These are phyloP conservation scores for Anoplolepis gracilipes DNA, from an alignment of 1,140 invertebrate species.

Conservation along the genomic window DNA sequence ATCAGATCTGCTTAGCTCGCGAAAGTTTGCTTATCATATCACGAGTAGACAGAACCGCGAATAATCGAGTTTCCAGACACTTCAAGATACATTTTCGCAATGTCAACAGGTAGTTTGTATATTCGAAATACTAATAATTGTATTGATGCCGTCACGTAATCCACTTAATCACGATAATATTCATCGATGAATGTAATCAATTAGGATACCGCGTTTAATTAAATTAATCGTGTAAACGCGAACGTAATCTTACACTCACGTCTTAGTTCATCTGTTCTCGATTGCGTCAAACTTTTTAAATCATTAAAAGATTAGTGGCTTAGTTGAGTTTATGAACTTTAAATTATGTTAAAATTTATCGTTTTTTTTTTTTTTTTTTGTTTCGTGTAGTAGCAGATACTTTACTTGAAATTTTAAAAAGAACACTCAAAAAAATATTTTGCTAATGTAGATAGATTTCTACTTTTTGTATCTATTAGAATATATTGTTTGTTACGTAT, in stretches of 20 bases:
- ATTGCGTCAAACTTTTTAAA: neutral
- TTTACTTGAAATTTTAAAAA: neutral
- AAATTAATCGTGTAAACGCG: neutral
- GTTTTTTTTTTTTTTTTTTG: neutral
- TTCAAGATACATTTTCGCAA: neutral
- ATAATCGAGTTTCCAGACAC: neutral
- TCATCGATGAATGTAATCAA: neutral
- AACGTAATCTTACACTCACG: neutral
- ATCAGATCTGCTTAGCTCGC: slow-evolving; percentile 28
- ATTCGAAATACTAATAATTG: slow-evolving; percentile 8
- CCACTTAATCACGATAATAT: neutral
- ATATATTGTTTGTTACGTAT: too few species aligned
- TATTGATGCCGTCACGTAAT: neutral
- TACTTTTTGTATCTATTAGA: too few species aligned
- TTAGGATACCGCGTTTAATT: neutral
- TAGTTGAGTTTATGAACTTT: neutral
- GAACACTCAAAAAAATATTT: too few species aligned
- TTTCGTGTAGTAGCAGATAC: neutral
- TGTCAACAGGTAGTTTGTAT: slow-evolving; percentile 42
- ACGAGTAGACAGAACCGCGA: neutral
- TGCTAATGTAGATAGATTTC: too few species aligned
- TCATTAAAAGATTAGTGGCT: neutral
- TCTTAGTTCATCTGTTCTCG: neutral
- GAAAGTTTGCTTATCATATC: slow-evolving; percentile 28
- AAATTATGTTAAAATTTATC: neutral